phyloP scores from a whole-genome alignment of 1,140 invertebrate species.

The Drosophila lowei region DNA sequence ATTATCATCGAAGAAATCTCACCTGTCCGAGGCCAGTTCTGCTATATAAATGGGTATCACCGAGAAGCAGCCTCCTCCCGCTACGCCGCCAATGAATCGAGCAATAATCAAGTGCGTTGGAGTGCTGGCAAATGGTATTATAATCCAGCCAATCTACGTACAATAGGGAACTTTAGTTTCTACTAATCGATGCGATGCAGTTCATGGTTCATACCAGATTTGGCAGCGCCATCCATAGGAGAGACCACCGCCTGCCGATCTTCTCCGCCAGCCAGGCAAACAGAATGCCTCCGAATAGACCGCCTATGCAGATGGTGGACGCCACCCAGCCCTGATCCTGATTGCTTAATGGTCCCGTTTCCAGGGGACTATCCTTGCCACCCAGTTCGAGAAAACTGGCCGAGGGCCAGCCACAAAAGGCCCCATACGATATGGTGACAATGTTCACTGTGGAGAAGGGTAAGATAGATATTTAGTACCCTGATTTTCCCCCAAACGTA shows the following conservation, averaged over 20 bases:
- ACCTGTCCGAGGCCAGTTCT: slow-evolving; percentile 83
- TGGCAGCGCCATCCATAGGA: slow-evolving; percentile 68
- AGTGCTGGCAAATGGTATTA: slow-evolving; percentile 80
- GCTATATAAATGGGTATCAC: slow-evolving; percentile 83
- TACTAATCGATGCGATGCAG: not conserved
- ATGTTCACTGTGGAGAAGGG: slow-evolving; percentile 56
- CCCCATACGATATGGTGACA: slow-evolving; percentile 65
- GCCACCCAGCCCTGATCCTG: slow-evolving; percentile 85
- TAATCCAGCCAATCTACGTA: slow-evolving; percentile 73
- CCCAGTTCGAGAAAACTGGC: slow-evolving; percentile 84
- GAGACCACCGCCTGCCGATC: slow-evolving; percentile 60
- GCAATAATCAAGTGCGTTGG: slow-evolving; percentile 76
- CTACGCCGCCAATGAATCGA: slow-evolving; percentile 83
- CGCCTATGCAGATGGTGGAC: slow-evolving; percentile 84
- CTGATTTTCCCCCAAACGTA: not conserved
- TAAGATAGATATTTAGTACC: not conserved
- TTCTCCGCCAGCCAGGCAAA: slow-evolving; percentile 85
- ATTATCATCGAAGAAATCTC: not conserved
- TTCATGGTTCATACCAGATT: slow-evolving; percentile 48
- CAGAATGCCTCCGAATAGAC: slow-evolving; percentile 83
- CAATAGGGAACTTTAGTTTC: not conserved
- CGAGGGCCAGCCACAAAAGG: slow-evolving; percentile 84
- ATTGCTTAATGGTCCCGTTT: slow-evolving; percentile 55
- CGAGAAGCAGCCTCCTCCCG: slow-evolving; percentile 82
- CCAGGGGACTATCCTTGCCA: slow-evolving; percentile 64